phyloP scores from a whole-genome alignment of 2,797 vertebrate species.

The Poeciliopsis paucimaculata region DNA sequence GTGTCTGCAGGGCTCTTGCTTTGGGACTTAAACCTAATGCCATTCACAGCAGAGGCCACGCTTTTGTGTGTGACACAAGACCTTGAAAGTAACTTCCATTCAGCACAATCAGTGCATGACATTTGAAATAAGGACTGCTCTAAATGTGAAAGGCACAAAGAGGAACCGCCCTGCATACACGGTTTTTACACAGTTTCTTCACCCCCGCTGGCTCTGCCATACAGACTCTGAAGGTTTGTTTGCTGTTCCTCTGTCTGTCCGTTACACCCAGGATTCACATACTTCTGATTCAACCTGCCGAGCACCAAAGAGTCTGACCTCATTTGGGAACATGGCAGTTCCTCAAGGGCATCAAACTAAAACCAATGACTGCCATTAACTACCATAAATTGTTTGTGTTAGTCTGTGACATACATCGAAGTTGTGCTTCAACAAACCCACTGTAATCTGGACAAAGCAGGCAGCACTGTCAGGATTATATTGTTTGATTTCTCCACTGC shows the following conservation, averaged over 20 bases:
- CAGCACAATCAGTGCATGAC: slow-evolving; percentile 76
- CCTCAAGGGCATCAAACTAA: slow-evolving; percentile 15
- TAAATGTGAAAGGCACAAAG: slow-evolving; percentile 40
- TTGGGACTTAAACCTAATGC: slow-evolving; percentile 37
- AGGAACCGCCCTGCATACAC: slow-evolving; percentile 14
- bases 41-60: slow-evolving; percentile 46
- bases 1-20: slow-evolving; percentile 24
- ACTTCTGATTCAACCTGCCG: slow-evolving; percentile 44
- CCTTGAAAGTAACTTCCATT: slow-evolving; percentile 62
- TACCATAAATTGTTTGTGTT: background rate
- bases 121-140: slow-evolving; percentile 45
- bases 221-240: slow-evolving; percentile 15
- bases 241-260: slow-evolving; percentile 16
- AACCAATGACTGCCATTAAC: background rate
- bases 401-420: background rate
- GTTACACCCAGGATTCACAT: slow-evolving; percentile 44
- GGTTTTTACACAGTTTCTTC: slow-evolving; percentile 25
- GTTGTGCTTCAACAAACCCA: background rate
- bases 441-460: background rate
- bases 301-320: slow-evolving; percentile 63
- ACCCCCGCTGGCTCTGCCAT: slow-evolving; percentile 13
- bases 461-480: background rate
- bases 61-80: slow-evolving; percentile 57
- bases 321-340: slow-evolving; percentile 59
- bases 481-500: background rate